Base-by-base conservation (phyloP, 2,888 invertebrate species). In the Leptopterna dolabrata region DNA sequence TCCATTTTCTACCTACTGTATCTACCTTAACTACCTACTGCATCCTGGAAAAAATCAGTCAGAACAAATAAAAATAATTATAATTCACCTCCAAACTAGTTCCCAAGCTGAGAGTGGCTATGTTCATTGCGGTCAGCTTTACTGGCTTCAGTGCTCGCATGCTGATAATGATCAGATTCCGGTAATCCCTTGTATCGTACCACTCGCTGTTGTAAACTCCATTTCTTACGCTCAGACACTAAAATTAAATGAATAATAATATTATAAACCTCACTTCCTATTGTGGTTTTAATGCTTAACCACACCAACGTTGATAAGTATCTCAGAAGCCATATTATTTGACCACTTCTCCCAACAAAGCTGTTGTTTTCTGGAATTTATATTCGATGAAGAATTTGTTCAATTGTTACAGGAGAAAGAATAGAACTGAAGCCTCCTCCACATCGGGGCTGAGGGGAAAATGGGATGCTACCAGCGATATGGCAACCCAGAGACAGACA, bases 201-300 rank as follows among this genome's bases (percentile, higher is more conserved):
- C 85, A 85, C 13, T 85, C 85, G 16, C 85, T 63, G 43, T 76
- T 45, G 73, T 85, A 85, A 6, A 85, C 47, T 1, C 85, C 85
- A 30, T 76, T 63, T 29, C 85, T 41, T 14, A 85, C 47, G 45
- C 76, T 76, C 0, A 41, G 13, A 29, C 70, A 70, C 83, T 83
- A 24, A 13, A 81, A 55, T 24, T 19, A 36, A 73, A 9, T 19
- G 6, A 27, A 27, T 19, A 55, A 2, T 55, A n/a, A n/a, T 13
- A 47, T 13, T 13, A 13, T 47, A 47, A 47, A 47, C 47, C 47
- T 13, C 47, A 47, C 47, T 47, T 14, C 11, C 47, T 13, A 11
- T 11, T 13, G 13, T 13, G 47, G 14, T 47, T 11, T 13, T 47
- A 14, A 47, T 47, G n/a, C n/a, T n/a, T n/a, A n/a, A n/a, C n/a